Evolutionary conservation across 2,888 invertebrate species (phyloP).

Genomic region (Parasteatoda lunata): DNA sequence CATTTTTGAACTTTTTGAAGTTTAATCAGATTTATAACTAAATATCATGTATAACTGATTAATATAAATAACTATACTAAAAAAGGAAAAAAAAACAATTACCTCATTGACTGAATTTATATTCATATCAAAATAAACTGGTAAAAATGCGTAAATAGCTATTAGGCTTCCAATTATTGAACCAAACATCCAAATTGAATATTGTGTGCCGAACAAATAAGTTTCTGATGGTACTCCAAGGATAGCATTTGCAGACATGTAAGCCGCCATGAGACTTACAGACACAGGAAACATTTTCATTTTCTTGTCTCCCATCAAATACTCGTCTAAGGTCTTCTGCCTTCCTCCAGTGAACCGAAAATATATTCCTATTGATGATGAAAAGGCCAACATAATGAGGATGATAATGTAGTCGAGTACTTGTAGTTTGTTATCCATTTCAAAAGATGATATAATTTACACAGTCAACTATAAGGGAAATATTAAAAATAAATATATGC

Average conservation of each 20-base stretch:
- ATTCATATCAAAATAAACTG: slow-evolving; percentile 88
- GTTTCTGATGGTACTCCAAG: slow-evolving; percentile 92
- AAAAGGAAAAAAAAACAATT: slow-evolving; percentile 72
- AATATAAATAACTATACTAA: too few species aligned
- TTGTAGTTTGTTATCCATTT: too few species aligned
- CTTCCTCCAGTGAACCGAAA: slow-evolving; percentile 90
- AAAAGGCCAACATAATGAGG: slow-evolving; percentile 18
- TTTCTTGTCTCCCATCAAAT: slow-evolving; percentile 84
- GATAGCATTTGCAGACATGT: slow-evolving; percentile 85
- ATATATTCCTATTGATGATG: slow-evolving; percentile 81
- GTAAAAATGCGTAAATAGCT: slow-evolving; percentile 84
- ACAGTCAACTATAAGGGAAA: too few species aligned
- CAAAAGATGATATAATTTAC: too few species aligned
- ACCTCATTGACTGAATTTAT: slow-evolving; percentile 81
- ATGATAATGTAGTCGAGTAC: slow-evolving; percentile 30
- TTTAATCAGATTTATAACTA: too few species aligned
- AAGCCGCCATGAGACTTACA: slow-evolving; percentile 91
- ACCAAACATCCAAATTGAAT: slow-evolving; percentile 84
- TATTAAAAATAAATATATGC: too few species aligned
- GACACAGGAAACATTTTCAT: slow-evolving; percentile 88
- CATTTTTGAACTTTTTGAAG: too few species aligned
- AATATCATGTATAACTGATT: too few species aligned
- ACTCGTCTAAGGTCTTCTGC: slow-evolving; percentile 83
- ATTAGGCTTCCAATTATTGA: slow-evolving; percentile 85
- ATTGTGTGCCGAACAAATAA: slow-evolving; percentile 87